phyloP scores from a whole-genome alignment of 2,113 vertebrate species.

The Chaenocephalus aceratus region DNA sequence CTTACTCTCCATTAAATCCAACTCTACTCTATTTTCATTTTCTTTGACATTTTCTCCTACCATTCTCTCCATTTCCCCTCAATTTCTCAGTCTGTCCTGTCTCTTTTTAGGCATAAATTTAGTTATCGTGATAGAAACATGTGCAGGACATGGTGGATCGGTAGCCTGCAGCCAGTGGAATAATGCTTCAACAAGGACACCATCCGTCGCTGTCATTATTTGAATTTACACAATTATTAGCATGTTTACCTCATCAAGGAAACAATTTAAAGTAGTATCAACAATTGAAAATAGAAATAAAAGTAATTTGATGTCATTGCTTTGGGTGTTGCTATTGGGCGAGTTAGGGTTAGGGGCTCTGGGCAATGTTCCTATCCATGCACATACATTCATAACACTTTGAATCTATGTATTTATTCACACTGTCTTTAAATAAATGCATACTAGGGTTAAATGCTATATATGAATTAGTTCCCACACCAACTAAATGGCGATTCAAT shows the following conservation, averaged over 20 bases:
- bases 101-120: conserved; percentile 4
- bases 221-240: conserved; percentile 4
- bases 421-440: too few species aligned
- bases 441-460: too few species aligned
- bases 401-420: background rate
- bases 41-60: background rate
- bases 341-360: too few species aligned
- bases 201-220: background rate
- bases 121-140: conserved; percentile 28
- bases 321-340: background rate
- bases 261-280: background rate
- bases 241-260: background rate
- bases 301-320: background rate
- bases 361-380: background rate
- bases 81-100: background rate
- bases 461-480: too few species aligned
- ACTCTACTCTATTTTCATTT: too few species aligned
- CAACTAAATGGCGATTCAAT: too few species aligned
- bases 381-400: background rate
- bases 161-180: conserved; percentile 20
- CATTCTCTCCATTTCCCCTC: background rate
- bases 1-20: background rate
- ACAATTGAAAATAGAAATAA: background rate
- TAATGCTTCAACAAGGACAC: conserved; percentile 23
- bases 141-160: background rate